Evolutionary conservation across 1,140 invertebrate species (phyloP), one percentile per base, ranked within the genome.

Genomic region (Asobara japonica): DNA sequence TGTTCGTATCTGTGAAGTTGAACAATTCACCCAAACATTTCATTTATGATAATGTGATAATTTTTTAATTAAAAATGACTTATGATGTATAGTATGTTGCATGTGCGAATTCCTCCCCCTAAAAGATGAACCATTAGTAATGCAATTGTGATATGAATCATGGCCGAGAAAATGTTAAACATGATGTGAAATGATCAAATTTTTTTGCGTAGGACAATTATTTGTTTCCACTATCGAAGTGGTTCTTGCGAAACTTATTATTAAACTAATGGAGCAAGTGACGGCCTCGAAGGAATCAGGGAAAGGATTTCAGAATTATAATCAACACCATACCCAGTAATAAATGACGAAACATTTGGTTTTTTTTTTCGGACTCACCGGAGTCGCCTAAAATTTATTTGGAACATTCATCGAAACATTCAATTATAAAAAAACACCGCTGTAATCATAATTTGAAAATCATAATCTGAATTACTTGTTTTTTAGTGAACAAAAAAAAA

Each of bases 1-100:
- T 10, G 84, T 71, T 13, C 56, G 25, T 13, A 75, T 75, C 81
- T 83, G 74, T 62, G 73, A 61, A 77, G 27, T 80, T 65, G 82
- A 70, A 82, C 74, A 56, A 56, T 56, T 56, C 51, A 56, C 22
- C 0, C n/a, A 80, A 73, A 45, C 61, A 79, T 65, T 71, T 75
- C 64, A 74, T 69, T 76, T 31, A 70, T 73, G n/a, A n/a, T n/a
- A n/a, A n/a, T n/a, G n/a, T n/a, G n/a, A 27, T 20, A 18, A 69
- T 68, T 66, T 25, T 25, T 22, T 18, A 33, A 2, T 60, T 51
- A 36, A 73, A 45, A 13, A 22, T 38, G 38, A 13, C n/a, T 45
- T 13, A 45, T 45, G 41, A 45, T 16, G 13, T 45, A 16, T 8
- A 62, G 8, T 73, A 31, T 36, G 8, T 33, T 5, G 18, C 16